These are phyloP conservation scores for Dione vanillae DNA, from an alignment of 2,888 invertebrate species.

Conservation along the genomic window DNA sequence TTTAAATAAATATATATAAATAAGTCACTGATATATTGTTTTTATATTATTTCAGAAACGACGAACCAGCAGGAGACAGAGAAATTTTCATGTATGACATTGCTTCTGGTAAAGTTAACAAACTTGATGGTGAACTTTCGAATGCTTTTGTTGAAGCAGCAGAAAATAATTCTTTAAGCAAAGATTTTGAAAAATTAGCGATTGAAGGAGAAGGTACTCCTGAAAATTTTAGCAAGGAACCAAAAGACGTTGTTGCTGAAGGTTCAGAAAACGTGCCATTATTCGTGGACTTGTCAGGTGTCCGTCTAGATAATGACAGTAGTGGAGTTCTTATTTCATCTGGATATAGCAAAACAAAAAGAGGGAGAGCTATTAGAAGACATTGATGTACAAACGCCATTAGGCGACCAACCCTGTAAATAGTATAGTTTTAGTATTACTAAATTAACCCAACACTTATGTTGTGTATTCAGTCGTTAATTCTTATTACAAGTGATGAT, in stretches of 20 bases:
- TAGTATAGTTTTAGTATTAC: conserved; percentile 79
- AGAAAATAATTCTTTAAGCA: conserved; percentile 90
- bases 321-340: conserved; percentile 79
- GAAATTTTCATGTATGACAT: conserved; percentile 96
- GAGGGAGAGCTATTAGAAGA: conserved; percentile 75
- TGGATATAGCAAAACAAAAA: conserved; percentile 82
- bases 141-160: conserved; percentile 94
- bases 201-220: conserved; percentile 80
- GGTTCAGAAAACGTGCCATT: conserved; percentile 82
- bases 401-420: conserved; percentile 71
- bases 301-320: conserved; percentile 69
- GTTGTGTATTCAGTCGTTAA: conserved; percentile 73
- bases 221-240: conserved; percentile 67
- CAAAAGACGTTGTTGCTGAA: conserved; percentile 59
- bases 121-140: conserved; percentile 91
- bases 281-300: conserved; percentile 77
- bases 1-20: too few relatives aligned
- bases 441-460: conserved; percentile 79
- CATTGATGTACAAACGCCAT: conserved; percentile 62
- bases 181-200: conserved; percentile 85
- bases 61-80: conserved; percentile 81
- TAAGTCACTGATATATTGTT: not conserved
- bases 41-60: conserved; percentile 71
- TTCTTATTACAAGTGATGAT: conserved; percentile 78
- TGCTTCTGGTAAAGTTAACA: conserved; percentile 88